Evolutionary conservation across 2,888 invertebrate species (phyloP), one percentile per base, ranked within the genome.

Genomic region (Chloroclystis v-ata): DNA sequence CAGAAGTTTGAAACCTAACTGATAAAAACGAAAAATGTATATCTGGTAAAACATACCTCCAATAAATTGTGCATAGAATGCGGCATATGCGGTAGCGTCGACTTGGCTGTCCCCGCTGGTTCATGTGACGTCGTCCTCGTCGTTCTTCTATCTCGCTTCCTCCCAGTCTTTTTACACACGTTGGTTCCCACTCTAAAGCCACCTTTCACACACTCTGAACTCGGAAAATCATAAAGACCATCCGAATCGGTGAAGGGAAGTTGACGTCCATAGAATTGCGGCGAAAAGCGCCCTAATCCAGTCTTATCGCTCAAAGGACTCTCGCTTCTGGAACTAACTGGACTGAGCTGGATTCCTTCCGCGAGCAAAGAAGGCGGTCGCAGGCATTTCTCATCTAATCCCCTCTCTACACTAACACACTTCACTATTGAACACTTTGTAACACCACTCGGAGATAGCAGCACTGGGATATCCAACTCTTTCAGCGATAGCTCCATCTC

Each of bases 231-330:
- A 70, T 94, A 94, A 13, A 94, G 78, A 2, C 94, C 94, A 71
- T 94, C 94, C 0, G 94, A 94, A 75, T 94, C 94, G 9, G 94
- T 94, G 65, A 93, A 92, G 10, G 93, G 93, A 49, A 93, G 72
- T 63, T 91, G 89, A 54, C 91, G 89, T 25, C 93, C 92, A 72
- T 92, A 93, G 75, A 93, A 93, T 64, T 92, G 91, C 0, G 93
- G 91, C 2, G 93, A 92, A 75, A 93, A 93, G 45, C 92, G 81
- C 16, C 91, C 91, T 56, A 92, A 75, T 32, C 92, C 90, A 37
- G 92, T 92, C 63, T 91, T 90, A 72, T 94, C 94, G 74, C 94
- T 94, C 37, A 94, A 78, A 7, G 94, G 94, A 76, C 93, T 93
- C 70, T 94, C 94, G 66, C 94, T 94, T 57, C 94, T 89, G 10